Evolutionary conservation across 2,113 vertebrate species (phyloP).

Genomic region (Sardina pilchardus): DNA sequence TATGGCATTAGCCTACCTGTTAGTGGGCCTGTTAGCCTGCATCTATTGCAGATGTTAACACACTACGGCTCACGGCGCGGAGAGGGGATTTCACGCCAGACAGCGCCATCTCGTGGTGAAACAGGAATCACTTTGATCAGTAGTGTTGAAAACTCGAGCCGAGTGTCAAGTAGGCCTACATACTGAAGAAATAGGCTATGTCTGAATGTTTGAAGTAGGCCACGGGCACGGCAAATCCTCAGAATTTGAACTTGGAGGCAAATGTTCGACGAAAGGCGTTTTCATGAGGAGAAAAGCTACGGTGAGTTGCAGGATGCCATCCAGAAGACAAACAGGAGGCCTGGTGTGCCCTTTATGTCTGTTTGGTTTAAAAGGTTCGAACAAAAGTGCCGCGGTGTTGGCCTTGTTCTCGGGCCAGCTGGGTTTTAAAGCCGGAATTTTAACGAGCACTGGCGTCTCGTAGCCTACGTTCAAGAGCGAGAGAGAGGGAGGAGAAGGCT

Average conservation of each 20-base stretch:
- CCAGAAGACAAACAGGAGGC: background rate
- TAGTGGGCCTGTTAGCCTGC: background rate
- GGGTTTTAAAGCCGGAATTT: constrained; percentile 47
- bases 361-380: constrained; percentile 39
- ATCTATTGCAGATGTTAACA: background rate
- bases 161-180: background rate
- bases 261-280: background rate
- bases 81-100: background rate
- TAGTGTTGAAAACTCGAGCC: background rate
- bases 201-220: background rate
- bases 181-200: background rate
- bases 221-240: background rate
- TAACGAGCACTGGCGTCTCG: constrained; percentile 33
- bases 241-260: background rate
- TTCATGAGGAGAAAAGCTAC: background rate
- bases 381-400: constrained; percentile 23
- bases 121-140: background rate
- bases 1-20: background rate
- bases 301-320: background rate
- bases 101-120: background rate
- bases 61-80: background rate
- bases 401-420: constrained; percentile 43
- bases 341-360: background rate
- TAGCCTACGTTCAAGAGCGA: background rate
- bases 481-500: background rate